Base-by-base conservation (phyloP, 2,113 vertebrate species). In the Crotalus horridus region DNA sequence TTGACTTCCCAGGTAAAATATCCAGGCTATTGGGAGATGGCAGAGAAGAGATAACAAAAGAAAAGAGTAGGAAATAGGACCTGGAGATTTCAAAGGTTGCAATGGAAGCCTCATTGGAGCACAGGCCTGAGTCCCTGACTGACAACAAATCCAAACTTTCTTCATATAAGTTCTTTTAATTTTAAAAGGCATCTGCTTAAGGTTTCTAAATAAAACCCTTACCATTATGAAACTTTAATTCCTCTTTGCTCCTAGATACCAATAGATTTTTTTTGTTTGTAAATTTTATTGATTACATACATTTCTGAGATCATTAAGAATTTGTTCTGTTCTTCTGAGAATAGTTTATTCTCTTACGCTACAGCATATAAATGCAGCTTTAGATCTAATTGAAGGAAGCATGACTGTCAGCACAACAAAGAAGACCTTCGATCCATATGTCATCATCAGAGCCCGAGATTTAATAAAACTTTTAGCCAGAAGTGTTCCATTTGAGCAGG, bases 311-410 rank as follows among this genome's bases (percentile, higher is more conserved):
- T 23, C 0, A 0, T 90, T 94, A 88, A 61, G 26, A 90, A 91
- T 4, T 51, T 69, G 29, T n/a, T 24, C 24, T 0, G 12, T 87
- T 91, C 56, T 33, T 86, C n/a, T 91, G 61, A 26, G 87, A 0
- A 0, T 29, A 33, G 0, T 92, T 88, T 23, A 4, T 95, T 93
- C 86, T 96, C 93, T 89, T 93, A 92, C 85, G n/a, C 33, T 95
- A 26, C 95, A 99, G 99, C 97, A 98, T 93, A 93, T 99, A 88
- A 99, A 97, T 21, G 98, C 97, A 85, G 97, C 96, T 0, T 96
- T 99, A 96, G 99, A 99, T 95, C 96, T 99, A 93, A 99, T 99
- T 29, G 99, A 99, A 95, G 99, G 99, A 93, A 99, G 99, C 94
- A 98, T 99, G 97, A 99, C 98, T 0, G 99, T 99, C 13, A 97